Conservation (phyloP, 2,113 vertebrate genomes). For the Cyanoramphus novaezelandiae region DNA sequence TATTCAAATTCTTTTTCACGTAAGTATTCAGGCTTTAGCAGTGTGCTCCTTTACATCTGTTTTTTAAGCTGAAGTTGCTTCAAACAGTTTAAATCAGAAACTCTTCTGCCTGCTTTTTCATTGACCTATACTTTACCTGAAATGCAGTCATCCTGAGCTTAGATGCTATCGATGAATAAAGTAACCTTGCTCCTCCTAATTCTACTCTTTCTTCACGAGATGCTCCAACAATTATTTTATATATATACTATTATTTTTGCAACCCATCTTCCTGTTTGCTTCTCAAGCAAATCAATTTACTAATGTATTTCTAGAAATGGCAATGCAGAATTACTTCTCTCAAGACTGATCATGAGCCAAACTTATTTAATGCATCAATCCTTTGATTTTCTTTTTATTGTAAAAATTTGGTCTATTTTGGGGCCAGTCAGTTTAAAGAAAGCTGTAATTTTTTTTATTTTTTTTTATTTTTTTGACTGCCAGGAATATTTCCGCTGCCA, state of each 20-base stretch:
- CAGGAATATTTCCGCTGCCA: background rate
- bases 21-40: background rate
- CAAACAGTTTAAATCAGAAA: background rate
- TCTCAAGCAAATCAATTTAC: background rate
- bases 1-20: background rate
- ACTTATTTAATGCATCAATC: background rate
- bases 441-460: background rate
- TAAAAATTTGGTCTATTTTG: background rate
- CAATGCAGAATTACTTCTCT: background rate
- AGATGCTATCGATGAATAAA: background rate
- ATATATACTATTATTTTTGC: background rate
- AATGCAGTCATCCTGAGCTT: background rate
- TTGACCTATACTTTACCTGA: background rate
- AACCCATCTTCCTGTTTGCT: background rate
- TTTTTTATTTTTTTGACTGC: background rate
- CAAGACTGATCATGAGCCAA: background rate
- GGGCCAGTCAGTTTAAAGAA: background rate
- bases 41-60: background rate
- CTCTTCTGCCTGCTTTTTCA: background rate
- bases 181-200: background rate
- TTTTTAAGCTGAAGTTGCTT: background rate
- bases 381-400: background rate
- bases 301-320: slow-evolving; percentile 3
- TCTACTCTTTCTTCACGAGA: background rate
- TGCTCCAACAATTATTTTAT: background rate